Conservation (phyloP, 2,113 vertebrate genomes). For the Atlantisia rogersi region DNA sequence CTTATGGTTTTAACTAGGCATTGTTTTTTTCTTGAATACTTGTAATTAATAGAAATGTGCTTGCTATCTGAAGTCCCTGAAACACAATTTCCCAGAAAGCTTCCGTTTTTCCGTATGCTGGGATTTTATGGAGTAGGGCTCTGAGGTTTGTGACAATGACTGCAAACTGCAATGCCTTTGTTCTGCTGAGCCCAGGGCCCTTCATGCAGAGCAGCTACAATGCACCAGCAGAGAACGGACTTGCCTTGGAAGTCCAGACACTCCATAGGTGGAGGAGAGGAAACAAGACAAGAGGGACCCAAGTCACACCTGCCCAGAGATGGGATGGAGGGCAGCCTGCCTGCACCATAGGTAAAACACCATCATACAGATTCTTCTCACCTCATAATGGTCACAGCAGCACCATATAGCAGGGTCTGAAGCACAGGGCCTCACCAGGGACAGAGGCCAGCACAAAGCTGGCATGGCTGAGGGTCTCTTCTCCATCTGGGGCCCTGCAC, state of each 20-base stretch:
- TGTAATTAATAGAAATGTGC: neutral
- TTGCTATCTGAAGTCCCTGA: neutral
- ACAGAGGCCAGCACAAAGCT: neutral
- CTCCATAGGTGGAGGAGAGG: neutral
- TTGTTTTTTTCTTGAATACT: neutral
- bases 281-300: fast-evolving
- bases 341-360: neutral
- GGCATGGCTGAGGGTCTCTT: neutral
- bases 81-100: neutral
- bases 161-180: neutral
- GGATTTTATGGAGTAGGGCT: neutral
- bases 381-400: neutral
- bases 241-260: neutral
- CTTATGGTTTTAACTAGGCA: neutral
- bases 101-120: fast-evolving
- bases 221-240: fast-evolving
- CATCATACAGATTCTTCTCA: neutral
- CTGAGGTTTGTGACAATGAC: neutral
- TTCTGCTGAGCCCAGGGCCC: neutral
- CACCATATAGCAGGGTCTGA: neutral
- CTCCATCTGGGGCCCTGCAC: neutral
- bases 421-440: fast-evolving
- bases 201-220: fast-evolving
- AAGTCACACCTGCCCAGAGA: neutral
- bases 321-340: neutral